Evolutionary conservation across 1,140 invertebrate species (phyloP).

Genomic region (Aphis gossypii): DNA sequence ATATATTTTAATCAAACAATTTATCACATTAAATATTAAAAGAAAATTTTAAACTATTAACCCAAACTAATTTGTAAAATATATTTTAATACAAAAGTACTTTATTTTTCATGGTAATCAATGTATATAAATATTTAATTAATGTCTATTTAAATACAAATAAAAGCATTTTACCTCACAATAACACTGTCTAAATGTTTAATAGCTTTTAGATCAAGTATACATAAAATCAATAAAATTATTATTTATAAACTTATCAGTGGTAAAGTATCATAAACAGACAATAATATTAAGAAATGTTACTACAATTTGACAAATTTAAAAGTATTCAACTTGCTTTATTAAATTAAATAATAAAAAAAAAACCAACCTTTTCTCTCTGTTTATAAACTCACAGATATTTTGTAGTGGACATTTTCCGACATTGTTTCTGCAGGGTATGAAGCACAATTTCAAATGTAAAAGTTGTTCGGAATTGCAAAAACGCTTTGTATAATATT

Average conservation of each 20-base stretch:
- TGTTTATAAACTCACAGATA: neutral
- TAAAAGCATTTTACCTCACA: neutral
- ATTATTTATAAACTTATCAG: too few species aligned
- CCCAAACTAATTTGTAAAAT: neutral
- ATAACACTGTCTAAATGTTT: too few species aligned
- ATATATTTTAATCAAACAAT: neutral
- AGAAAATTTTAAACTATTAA: too few species aligned
- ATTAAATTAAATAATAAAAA: neutral
- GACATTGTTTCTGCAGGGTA: neutral
- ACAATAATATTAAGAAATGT: neutral
- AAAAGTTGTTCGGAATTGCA: neutral
- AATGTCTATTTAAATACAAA: neutral
- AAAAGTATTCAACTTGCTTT: neutral
- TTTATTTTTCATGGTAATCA: too few species aligned
- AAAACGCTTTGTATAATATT: constrained; percentile 25
- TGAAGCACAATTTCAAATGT: neutral
- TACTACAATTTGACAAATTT: neutral
- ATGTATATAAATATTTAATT: neutral
- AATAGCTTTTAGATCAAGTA: too few species aligned
- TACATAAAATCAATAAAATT: too few species aligned
- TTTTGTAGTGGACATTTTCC: neutral
- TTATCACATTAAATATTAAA: too few species aligned
- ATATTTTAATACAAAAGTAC: too few species aligned
- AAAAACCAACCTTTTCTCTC: neutral
- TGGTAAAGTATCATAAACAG: too few species aligned